phyloP scores from a whole-genome alignment of 92 coral and sea anemone genomes.

The Pocillopora grandis region DNA sequence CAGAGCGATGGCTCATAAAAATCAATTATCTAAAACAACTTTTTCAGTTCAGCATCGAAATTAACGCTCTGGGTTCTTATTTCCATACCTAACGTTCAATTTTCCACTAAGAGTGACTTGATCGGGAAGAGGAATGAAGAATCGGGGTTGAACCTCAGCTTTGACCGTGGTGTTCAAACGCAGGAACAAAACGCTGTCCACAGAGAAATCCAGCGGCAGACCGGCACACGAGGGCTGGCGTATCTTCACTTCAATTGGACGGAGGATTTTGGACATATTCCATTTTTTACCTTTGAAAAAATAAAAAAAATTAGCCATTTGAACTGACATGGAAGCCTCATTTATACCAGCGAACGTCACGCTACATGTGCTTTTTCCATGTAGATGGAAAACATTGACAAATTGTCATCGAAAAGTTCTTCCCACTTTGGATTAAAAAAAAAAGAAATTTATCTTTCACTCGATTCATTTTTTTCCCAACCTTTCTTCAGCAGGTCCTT shows the following conservation, averaged over 20 bases:
- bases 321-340: neutral
- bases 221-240: constrained; percentile 29
- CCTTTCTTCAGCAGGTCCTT: constrained; percentile 36
- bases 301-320: neutral
- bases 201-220: constrained; percentile 26
- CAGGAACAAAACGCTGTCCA: constrained; percentile 31
- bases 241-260: constrained; percentile 20
- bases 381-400: too few species aligned
- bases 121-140: constrained; percentile 39
- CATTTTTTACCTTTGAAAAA: constrained; percentile 9
- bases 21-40: too few species aligned
- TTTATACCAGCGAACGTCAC: too few species aligned
- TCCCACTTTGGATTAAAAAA: neutral
- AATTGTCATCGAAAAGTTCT: too few species aligned
- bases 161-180: constrained; percentile 27
- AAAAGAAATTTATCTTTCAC: too few species aligned
- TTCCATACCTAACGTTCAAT: constrained; percentile 23
- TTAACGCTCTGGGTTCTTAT: too few species aligned
- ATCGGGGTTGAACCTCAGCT: constrained; percentile 19
- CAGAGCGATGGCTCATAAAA: neutral
- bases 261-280: constrained; percentile 26
- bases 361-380: too few species aligned
- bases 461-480: neutral
- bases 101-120: constrained; percentile 27
- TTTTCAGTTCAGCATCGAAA: too few species aligned